These are phyloP conservation scores for Acrocyrtus sp. DNA, from an alignment of 2,888 invertebrate species.

Conservation along the genomic window DNA sequence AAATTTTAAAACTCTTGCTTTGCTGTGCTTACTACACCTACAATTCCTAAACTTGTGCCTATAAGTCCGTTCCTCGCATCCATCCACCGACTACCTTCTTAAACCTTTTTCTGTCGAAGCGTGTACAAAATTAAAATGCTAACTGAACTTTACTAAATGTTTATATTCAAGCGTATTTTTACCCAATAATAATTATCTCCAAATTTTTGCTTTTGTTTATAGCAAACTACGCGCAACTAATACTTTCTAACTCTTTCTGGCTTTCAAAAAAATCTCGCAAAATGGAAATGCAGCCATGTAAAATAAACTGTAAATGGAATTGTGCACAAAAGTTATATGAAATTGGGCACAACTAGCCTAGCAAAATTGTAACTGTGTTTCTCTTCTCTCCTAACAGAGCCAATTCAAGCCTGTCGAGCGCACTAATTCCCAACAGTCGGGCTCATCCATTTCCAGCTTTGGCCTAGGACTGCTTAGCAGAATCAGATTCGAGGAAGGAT, in stretches of 20 bases:
- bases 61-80: no score
- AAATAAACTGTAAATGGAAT: no score
- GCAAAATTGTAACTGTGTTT: no score
- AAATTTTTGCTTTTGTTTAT: conserved; percentile 39
- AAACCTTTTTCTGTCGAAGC: no score
- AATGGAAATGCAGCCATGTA: no score
- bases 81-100: no score
- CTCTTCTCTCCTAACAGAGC: conserved; percentile 48
- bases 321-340: not conserved
- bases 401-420: conserved; percentile 56
- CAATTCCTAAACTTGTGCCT: no score
- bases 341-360: no score
- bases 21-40: conserved; percentile 15
- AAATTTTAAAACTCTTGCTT: not conserved
- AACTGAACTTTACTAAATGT: not conserved
- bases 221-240: conserved; percentile 31
- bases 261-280: no score
- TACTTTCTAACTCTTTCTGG: conserved; percentile 17
- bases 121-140: not conserved
- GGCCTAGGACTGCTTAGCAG: conserved; percentile 56
- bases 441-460: conserved; percentile 58
- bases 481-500: conserved; percentile 50
- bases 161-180: not conserved
- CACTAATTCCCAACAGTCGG: conserved; percentile 57
- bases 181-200: no score